phyloP scores from a whole-genome alignment of 1,140 invertebrate genomes.

The Caligus rogercresseyi region DNA sequence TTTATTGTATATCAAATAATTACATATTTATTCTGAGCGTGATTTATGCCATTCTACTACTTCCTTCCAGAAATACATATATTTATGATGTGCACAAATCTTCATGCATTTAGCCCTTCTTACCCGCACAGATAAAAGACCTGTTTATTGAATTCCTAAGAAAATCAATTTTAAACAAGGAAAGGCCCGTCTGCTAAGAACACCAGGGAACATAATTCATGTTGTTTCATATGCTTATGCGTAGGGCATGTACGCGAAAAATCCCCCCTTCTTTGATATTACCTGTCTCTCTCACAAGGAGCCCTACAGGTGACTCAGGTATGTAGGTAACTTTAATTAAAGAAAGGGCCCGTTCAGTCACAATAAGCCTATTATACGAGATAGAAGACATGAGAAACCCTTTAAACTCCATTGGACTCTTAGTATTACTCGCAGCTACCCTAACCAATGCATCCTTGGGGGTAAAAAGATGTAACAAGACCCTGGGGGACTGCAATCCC shows the following conservation, averaged over 20 bases:
- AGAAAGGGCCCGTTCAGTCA: background rate
- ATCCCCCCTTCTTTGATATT: background rate
- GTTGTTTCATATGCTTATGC: background rate
- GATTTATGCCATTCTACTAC: too few relatives aligned
- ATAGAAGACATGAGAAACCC: too few relatives aligned
- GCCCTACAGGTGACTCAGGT: background rate
- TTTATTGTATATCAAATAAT: too few relatives aligned
- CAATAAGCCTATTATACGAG: too few relatives aligned
- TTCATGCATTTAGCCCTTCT: too few relatives aligned
- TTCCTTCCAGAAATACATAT: too few relatives aligned
- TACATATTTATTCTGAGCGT: too few relatives aligned
- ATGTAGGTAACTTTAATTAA: background rate
- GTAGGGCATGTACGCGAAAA: background rate
- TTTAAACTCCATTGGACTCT: too few relatives aligned
- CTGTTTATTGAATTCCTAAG: background rate
- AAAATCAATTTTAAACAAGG: background rate
- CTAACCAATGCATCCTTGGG: background rate
- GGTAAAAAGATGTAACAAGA: background rate
- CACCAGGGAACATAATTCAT: background rate
- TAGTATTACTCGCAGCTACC: too few relatives aligned
- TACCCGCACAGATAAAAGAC: too few relatives aligned
- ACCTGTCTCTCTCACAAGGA: background rate
- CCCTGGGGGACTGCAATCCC: background rate
- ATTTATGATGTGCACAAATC: background rate
- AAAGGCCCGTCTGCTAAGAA: background rate